Percentiles rank a stretch among this genome's conserved stretches.
phyloP scores from a whole-genome alignment of 2,888 invertebrate species.

The Eilema griseolum region DNA sequence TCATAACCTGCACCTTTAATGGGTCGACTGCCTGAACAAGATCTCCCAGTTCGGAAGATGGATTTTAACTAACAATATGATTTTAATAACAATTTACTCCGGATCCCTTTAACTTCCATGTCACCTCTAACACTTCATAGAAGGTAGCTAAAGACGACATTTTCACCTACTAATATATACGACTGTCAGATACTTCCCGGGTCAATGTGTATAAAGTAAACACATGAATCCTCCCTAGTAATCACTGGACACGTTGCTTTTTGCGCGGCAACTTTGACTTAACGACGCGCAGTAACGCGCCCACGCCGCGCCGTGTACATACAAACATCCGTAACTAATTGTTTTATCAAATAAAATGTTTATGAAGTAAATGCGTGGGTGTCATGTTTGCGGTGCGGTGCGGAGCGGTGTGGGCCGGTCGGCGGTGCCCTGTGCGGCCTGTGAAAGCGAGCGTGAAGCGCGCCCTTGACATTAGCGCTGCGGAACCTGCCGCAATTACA shows the following conservation, averaged over 20 bases:
- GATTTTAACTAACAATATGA: too few species aligned
- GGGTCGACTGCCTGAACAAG: too few species aligned
- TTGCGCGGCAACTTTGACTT: conserved; percentile 3
- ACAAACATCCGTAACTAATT: not conserved
- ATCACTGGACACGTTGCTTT: not conserved
- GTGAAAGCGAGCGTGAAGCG: conserved; percentile 8
- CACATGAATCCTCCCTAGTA: not conserved
- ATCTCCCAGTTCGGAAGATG: too few species aligned
- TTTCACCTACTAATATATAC: not conserved
- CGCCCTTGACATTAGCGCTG: conserved; percentile 43
- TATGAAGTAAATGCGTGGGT: conserved; percentile 11
- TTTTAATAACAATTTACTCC: too few species aligned
- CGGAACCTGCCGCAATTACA: conserved; percentile 22
- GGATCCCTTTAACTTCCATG: not conserved
- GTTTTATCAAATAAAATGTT: conserved; percentile 11
- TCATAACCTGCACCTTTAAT: too few species aligned
- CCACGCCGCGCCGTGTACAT: not conserved
- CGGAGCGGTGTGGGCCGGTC: not conserved
- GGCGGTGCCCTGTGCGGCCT: not conserved
- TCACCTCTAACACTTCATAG: not conserved
- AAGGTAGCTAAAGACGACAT: not conserved
- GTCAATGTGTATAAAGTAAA: not conserved
- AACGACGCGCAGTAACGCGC: not conserved
- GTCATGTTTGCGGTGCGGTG: conserved; percentile 14
- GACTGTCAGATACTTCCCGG: not conserved